Conservation (phyloP, 1,140 invertebrate species). For the Fragariocoptes setiger region DNA sequence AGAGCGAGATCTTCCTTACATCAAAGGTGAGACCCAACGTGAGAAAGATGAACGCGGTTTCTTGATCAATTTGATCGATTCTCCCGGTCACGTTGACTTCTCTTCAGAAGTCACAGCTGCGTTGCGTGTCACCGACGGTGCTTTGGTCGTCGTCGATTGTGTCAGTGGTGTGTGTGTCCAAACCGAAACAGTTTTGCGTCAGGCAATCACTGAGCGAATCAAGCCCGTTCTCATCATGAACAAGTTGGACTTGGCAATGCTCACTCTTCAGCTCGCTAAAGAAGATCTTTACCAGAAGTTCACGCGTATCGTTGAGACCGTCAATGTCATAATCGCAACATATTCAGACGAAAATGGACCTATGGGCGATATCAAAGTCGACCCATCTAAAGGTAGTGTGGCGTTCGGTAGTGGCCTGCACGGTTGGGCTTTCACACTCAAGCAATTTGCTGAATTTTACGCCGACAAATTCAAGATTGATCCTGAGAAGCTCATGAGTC, state of each 20-base stretch:
- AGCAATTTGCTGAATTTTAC: conserved; percentile 98
- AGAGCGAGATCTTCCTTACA: conserved; percentile 18
- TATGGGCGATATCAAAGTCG: conserved; percentile 71
- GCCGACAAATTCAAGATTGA: conserved; percentile 93
- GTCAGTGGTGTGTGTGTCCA: conserved; percentile 29
- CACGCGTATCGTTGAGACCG: conserved; percentile 96
- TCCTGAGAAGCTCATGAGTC: conserved; percentile 81
- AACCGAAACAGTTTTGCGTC: conserved; percentile 27
- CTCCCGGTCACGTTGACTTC: conserved; percentile 29
- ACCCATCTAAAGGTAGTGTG: conserved; percentile 45
- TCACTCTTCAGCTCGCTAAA: conserved; percentile 27
- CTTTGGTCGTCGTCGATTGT: conserved; percentile 28
- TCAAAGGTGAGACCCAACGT: conserved; percentile 13
- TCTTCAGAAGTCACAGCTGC: conserved; percentile 29
- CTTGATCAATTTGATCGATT: conserved; percentile 29
- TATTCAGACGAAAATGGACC: conserved; percentile 85
- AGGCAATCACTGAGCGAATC: conserved; percentile 28
- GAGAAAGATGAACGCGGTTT: conserved; percentile 20
- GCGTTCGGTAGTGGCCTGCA: conserved; percentile 95
- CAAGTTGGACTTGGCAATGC: conserved; percentile 27
- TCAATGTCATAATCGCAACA: conserved; percentile 99
- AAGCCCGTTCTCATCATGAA: conserved; percentile 31
- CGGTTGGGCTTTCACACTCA: conserved; percentile 97
- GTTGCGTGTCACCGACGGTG: conserved; percentile 28
- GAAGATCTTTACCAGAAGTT: conserved; percentile 98